Base-by-base conservation (phyloP, 2,888 invertebrate genomes). In the Drosophila greeni region DNA sequence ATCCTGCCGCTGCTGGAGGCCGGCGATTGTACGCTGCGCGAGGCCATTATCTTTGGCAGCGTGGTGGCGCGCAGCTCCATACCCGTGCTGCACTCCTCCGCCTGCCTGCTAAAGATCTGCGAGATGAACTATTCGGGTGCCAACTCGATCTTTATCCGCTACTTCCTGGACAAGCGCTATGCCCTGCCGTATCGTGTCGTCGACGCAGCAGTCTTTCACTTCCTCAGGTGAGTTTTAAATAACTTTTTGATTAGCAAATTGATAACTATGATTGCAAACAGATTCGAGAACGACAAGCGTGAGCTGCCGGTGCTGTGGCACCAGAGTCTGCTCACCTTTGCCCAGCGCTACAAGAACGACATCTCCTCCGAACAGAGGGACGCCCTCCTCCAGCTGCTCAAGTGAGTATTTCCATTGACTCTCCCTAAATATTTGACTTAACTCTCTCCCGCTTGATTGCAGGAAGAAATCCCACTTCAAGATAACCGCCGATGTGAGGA, bases 111-210 rank as follows among this genome's bases (percentile, higher is more conserved):
- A 29, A 96, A 97, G 90, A 95, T 99, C 61, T 97, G 98, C 40
- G 97, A 98, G 90, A 98, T 99, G 98, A 96, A 95, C 80, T 98
- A 98, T 86, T 95, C 94, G 24, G 99, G 99, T 3, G 96, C 98
- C 0, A 98, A 95, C 88, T 98, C 97, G 33, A 96, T 99, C 84
- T 97, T 99, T 86, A 91, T 99, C 57, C 91, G 97, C 66, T 95
- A 97, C 86, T 93, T 99, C 66, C 92, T 99, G 70, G 98, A 99
- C 86, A 99, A 99, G 89, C 97, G 98, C 87, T 99, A 99, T 90
- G 97, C 98, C 0, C 90, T 99, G 57, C 99, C 99, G 0, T 98
- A 95, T 88, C 91, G 96, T 81, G 99, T 98, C 2, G 92, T 99
- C 6, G 99, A 99, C 90, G 96, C 95, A 14, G 93, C 97, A 7